Percentiles rank a stretch among this genome's conserved stretches.
phyloP scores from a whole-genome alignment of 2,888 invertebrate species.

The Bellardia pandia region DNA sequence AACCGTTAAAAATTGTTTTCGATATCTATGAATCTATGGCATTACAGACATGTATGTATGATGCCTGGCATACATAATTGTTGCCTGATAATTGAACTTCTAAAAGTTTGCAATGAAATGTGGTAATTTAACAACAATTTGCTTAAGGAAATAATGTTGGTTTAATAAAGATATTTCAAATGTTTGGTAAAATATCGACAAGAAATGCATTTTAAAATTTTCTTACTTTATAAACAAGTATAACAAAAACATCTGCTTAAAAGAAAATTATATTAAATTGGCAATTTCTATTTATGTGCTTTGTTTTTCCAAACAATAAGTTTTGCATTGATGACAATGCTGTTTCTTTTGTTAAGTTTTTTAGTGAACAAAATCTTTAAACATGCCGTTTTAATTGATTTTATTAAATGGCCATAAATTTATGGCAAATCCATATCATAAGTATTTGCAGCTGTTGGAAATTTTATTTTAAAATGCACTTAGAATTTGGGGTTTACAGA shows the following conservation, averaged over 20 bases:
- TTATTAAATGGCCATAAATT: slow-evolving; percentile 53
- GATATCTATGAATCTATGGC: not conserved
- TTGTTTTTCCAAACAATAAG: slow-evolving; percentile 9
- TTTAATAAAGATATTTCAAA: slow-evolving; percentile 23
- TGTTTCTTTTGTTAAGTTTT: slow-evolving; percentile 33
- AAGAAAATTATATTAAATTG: not conserved
- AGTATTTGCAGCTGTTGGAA: slow-evolving; percentile 52
- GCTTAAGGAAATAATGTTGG: not conserved
- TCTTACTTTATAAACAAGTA: not conserved
- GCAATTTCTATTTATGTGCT: not conserved
- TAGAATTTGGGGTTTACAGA: slow-evolving; percentile 24
- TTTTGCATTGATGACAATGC: slow-evolving; percentile 18
- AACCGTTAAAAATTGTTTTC: slow-evolving; percentile 47
- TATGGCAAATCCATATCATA: slow-evolving; percentile 28
- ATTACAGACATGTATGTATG: not conserved
- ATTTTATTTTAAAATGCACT: slow-evolving; percentile 53
- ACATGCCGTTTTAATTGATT: slow-evolving; percentile 41
- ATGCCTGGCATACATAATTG: slow-evolving; percentile 9
- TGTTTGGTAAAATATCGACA: slow-evolving; percentile 5
- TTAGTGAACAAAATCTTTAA: not conserved
- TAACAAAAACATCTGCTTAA: slow-evolving; percentile 40
- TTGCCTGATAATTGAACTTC: slow-evolving; percentile 34
- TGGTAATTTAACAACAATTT: slow-evolving; percentile 33
- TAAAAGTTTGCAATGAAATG: slow-evolving; percentile 52
- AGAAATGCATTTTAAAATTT: not conserved